Evolutionary conservation across 2,113 vertebrate species (phyloP).

Genomic region (Heloderma charlesbogerti): DNA sequence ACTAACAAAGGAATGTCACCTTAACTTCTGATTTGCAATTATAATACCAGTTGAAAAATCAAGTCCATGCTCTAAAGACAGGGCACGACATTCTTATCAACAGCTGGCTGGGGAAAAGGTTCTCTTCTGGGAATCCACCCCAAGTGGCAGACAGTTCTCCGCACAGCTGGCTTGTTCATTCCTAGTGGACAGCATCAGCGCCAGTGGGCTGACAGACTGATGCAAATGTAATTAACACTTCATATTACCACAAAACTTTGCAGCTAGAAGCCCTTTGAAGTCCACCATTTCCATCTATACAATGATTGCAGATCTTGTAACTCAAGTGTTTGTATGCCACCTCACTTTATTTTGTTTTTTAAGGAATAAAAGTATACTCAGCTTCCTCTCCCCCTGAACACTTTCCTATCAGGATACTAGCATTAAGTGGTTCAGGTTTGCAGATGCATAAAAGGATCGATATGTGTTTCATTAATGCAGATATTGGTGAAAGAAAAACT

Average conservation of each 20-base stretch:
- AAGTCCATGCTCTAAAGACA: background rate
- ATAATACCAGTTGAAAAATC: background rate
- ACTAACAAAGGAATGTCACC: background rate
- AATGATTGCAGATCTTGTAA: background rate
- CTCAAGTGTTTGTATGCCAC: background rate
- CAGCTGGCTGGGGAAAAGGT: background rate
- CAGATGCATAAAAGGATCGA: constrained; percentile 15
- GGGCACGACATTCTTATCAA: background rate
- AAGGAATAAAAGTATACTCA: background rate
- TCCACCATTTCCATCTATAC: background rate
- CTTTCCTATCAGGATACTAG: background rate
- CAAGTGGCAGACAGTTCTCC: background rate
- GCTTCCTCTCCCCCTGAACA: constrained; percentile 30
- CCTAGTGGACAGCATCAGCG: background rate
- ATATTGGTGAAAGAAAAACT: background rate
- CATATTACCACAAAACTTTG: background rate
- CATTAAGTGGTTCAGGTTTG: background rate
- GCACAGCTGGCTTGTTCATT: background rate
- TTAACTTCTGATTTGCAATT: background rate
- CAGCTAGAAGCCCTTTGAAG: background rate
- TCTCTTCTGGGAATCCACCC: constrained; percentile 7
- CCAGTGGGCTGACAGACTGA: background rate
- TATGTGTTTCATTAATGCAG: background rate
- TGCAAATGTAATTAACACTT: constrained; percentile 5
- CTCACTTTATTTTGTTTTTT: background rate